Base-by-base conservation (phyloP, 2,888 invertebrate species). In the Phaedon cochleariae region DNA sequence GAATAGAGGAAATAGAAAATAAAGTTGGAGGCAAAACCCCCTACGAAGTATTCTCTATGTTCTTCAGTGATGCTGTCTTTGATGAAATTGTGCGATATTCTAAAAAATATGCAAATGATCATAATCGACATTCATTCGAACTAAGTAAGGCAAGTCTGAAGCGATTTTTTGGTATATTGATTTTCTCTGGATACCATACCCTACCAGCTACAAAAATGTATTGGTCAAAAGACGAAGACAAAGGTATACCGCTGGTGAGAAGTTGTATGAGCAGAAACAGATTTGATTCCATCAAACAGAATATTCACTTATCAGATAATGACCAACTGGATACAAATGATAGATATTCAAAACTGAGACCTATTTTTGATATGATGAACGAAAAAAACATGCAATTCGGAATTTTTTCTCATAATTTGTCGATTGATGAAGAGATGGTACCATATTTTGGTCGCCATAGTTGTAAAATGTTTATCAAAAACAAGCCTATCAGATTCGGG, bases 121-220 rank as follows among this genome's bases (percentile, higher is more conserved):
- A 51, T 59, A 59, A 59, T 37, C 51, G 51, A 7, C 51, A 59
- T 51, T 51, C 20, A 17, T 59, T 59, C 52, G 51, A 37, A 18
- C 20, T 59, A 20, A 18, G n/a, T 21, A 49, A 29, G 22, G 22
- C 53, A 34, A 61, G 17, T 22, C 49, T 61, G 34, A 37, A 53
- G 31, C 41, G 53, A n/a, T n/a, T n/a, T n/a, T n/a, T n/a, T n/a
- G n/a, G n/a, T n/a, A n/a, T n/a, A n/a, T n/a, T n/a, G n/a, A n/a
- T 53, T 61, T 53, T 41, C 21, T 61, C 15, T 53, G n/a, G n/a
- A n/a, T n/a, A n/a, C n/a, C n/a, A n/a, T n/a, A n/a, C n/a, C n/a
- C n/a, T n/a, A n/a, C n/a, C 61, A 37, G 41, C 53, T 26, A 51
- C 58, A 60, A 60, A 60, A 37, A 51, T 60, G 51, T 52, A 52